Percentiles rank a stretch among this genome's conserved stretches.
These are phyloP conservation scores for Harpalus rubripes DNA, from an alignment of 2,888 invertebrate genomes.

Conservation along the genomic window DNA sequence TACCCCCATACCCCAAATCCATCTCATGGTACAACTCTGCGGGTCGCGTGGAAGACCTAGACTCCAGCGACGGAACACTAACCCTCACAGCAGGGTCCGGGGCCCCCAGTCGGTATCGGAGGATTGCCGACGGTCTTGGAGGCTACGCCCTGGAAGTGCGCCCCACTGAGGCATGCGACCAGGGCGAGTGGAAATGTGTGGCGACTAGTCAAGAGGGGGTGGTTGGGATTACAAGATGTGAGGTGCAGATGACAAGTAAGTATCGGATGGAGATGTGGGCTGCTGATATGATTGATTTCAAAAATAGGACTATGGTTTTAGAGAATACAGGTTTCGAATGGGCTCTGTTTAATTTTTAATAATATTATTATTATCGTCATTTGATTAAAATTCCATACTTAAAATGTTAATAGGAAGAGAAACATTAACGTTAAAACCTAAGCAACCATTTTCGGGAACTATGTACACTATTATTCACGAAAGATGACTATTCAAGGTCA, in stretches of 20 bases:
- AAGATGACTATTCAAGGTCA: too few relatives aligned
- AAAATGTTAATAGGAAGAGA: too few relatives aligned
- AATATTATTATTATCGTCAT: too few relatives aligned
- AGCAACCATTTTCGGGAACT: too few relatives aligned
- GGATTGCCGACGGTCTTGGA: slow-evolving; percentile 90
- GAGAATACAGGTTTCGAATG: too few relatives aligned
- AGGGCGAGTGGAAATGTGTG: slow-evolving; percentile 94
- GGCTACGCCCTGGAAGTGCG: slow-evolving; percentile 88
- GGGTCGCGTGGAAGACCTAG: slow-evolving; percentile 85
- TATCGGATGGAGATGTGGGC: slow-evolving; percentile 49
- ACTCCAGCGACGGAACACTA: slow-evolving; percentile 81
- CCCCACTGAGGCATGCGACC: slow-evolving; percentile 88
- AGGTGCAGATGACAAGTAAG: slow-evolving; percentile 89
- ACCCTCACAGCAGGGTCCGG: slow-evolving; percentile 84
- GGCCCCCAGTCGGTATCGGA: slow-evolving; percentile 81
- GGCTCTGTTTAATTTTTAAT: too few relatives aligned
- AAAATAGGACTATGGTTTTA: too few relatives aligned
- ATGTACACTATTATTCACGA: too few relatives aligned
- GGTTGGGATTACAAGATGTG: slow-evolving; percentile 87
- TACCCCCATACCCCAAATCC: slow-evolving; percentile 91
- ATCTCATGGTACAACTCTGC: slow-evolving; percentile 93
- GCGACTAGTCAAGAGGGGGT: slow-evolving; percentile 88
- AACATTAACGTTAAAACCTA: too few relatives aligned
- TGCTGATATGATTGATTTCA: too few relatives aligned
- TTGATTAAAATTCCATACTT: too few relatives aligned